Evolutionary conservation across 2,888 invertebrate genomes (phyloP), one percentile per base, ranked within the genome.

Genomic region (Lamellibrachia satsuma): DNA sequence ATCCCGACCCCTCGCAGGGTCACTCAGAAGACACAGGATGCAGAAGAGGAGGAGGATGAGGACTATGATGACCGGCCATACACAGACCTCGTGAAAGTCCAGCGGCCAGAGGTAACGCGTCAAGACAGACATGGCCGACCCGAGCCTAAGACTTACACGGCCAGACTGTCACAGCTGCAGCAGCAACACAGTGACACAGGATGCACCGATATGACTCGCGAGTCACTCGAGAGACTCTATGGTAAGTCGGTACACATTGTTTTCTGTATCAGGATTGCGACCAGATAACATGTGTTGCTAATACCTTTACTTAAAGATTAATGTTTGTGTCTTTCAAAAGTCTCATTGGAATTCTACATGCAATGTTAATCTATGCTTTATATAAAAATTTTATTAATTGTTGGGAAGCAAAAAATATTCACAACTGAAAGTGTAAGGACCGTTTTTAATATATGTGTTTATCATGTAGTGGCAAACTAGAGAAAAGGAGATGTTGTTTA

Each of bases 81-180:
- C 93, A 95, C 94, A 11, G 94, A 95, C 57, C 90, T 96, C 91
- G 96, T 96, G 7, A 93, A 94, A 52, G 92, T 96, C 57, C 96
- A 96, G 94, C 94, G 95, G 39, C 96, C 96, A 22, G 95, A 96
- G 92, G 93, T 94, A 7, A 96, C 96, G 7, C 94, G 95, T 90
- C 95, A 95, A 93, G 93, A 93, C 90, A 93, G 57, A 7, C 52
- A 91, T 2, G 90, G 52, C 57, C 90, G 91, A 90, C 92, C 92
- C 39, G 15, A 92, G 11, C 52, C 92, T 27, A 90, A 92, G 92
- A 75, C 93, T 2, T 93, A 94, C 90, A 91, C 92, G 11, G 93
- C 94, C 57, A 75, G 94, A 92, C 92, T 93, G 60, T 92, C 91
- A 11, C 92, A 93, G 92, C 92, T 93, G 75, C 93, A 92, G 75